A percentile compares a stretch with the other conserved stretches of the same genome.
phyloP scores from a whole-genome alignment of 2,113 vertebrate genomes.

The Collichthys lucidus region DNA sequence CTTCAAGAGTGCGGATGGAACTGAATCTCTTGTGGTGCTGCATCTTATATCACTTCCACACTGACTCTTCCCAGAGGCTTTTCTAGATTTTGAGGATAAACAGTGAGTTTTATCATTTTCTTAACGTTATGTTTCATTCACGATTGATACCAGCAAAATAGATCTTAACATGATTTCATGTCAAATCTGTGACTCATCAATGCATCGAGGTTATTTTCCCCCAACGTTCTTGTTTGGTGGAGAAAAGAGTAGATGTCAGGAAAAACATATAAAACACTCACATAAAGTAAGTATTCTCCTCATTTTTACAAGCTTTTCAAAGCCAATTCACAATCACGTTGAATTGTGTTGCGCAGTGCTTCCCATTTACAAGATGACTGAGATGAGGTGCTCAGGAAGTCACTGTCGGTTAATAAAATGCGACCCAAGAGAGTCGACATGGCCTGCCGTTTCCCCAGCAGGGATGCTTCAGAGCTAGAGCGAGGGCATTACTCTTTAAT shows the following conservation, averaged over 20 bases:
- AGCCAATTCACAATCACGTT: not conserved
- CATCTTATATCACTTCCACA: not conserved
- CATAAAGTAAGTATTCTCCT: not conserved
- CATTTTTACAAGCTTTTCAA: conserved; percentile 7
- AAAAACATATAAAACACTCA: not conserved
- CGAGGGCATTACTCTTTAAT: conserved; percentile 70
- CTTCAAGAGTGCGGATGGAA: not conserved
- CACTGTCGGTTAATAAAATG: conserved; percentile 67
- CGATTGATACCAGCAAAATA: not conserved
- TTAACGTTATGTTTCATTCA: not conserved
- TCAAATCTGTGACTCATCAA: not conserved
- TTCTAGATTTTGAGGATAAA: not conserved
- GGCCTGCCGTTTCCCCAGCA: conserved; percentile 55
- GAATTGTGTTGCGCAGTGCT: conserved; percentile 24
- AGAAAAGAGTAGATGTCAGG: not conserved
- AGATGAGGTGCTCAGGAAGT: conserved; percentile 59
- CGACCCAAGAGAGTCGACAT: conserved; percentile 45
- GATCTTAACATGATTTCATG: not conserved
- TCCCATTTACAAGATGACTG: conserved; percentile 54
- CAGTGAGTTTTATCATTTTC: not conserved
- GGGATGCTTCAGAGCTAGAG: conserved; percentile 50
- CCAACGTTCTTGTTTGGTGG: not conserved
- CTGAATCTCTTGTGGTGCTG: not conserved
- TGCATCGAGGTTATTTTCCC: too few relatives aligned
- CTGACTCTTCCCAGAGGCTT: not conserved